Evolutionary conservation across 2,113 vertebrate species (phyloP).

Genomic region (Myotis davidii): DNA sequence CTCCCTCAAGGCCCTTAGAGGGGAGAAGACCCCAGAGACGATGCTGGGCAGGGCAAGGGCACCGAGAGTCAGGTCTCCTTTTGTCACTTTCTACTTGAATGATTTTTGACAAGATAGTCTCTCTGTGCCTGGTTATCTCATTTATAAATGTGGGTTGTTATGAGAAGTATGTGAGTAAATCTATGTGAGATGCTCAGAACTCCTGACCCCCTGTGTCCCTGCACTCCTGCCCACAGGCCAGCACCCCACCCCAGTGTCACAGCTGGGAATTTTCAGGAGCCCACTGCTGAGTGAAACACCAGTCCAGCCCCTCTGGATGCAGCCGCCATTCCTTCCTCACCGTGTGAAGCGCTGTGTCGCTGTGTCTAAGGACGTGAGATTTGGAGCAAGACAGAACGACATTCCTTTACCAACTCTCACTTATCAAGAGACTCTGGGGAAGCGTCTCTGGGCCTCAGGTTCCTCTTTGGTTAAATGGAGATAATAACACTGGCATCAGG

Average conservation of each 20-base stretch:
- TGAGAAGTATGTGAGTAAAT: neutral
- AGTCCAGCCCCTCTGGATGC: neutral
- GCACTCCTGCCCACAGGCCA: neutral
- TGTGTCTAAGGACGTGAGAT: neutral
- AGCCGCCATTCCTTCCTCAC: neutral
- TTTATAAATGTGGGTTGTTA: too few species aligned
- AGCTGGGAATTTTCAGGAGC: neutral
- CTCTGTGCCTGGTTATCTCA: neutral
- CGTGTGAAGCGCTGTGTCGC: fast-evolving
- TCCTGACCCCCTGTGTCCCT: neutral
- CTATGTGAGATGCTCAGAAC: neutral
- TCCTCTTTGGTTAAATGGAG: neutral
- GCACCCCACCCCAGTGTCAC: too few species aligned
- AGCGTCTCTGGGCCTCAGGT: neutral
- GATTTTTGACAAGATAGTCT: neutral
- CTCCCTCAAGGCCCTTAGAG: neutral
- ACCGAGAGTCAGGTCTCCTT: fast-evolving
- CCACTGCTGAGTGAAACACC: neutral
- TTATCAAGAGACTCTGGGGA: neutral
- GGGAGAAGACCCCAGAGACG: fast-evolving
- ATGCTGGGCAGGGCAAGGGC: neutral
- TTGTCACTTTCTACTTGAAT: neutral
- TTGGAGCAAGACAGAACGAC: neutral
- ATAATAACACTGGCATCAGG: neutral
- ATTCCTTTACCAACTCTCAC: neutral